Evolutionary conservation across 2,113 vertebrate species (phyloP).

Genomic region (Mesitornis unicolor): DNA sequence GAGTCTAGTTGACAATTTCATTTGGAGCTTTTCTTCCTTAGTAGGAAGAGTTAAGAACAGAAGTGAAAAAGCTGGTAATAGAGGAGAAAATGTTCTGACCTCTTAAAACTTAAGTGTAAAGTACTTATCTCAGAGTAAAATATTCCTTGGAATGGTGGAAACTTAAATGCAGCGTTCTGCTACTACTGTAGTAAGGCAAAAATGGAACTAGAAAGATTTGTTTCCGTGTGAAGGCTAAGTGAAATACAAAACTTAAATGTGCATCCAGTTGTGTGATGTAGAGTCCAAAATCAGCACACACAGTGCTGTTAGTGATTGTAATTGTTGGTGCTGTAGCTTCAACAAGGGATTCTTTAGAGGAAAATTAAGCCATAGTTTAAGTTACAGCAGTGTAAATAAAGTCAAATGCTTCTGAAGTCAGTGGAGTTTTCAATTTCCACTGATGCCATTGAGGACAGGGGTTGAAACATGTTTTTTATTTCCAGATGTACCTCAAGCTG

Average conservation of each 20-base stretch:
- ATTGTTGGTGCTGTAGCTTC: neutral
- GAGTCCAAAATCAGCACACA: neutral
- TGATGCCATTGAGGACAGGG: neutral
- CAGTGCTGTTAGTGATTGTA: neutral
- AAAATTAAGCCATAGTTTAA: neutral
- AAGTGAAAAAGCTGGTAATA: neutral
- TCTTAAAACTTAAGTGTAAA: neutral
- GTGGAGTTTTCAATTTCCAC: neutral
- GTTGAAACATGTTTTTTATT: neutral
- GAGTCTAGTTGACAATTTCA: neutral
- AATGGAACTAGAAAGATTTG: neutral
- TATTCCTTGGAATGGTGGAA: neutral
- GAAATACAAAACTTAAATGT: neutral
- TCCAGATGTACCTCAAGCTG: neutral
- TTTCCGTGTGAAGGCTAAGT: neutral
- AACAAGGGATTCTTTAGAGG: neutral
- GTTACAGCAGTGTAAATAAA: neutral
- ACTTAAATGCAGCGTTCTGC: neutral
- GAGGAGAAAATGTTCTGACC: neutral
- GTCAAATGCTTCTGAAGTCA: neutral
- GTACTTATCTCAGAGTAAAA: neutral
- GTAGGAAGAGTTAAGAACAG: neutral
- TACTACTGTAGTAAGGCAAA: neutral
- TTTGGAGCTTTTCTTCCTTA: neutral
- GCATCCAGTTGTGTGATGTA: neutral